A percentile compares a stretch with the other conserved stretches of the same genome.
These are phyloP conservation scores for Phengaris arion DNA, from an alignment of 2,888 invertebrate species.

Conservation along the genomic window DNA sequence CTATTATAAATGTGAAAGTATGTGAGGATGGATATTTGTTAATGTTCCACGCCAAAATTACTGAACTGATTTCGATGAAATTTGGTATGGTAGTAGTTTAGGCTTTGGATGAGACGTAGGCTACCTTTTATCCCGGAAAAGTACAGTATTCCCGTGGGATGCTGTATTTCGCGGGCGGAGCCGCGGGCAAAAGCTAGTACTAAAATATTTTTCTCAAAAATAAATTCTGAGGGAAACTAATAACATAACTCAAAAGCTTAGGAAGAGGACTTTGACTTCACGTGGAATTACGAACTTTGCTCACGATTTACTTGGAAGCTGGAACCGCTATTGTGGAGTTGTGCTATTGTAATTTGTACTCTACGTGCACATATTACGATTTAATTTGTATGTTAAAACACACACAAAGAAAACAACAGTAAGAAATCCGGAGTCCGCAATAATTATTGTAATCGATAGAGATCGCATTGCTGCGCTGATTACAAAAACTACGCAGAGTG, in stretches of 20 bases:
- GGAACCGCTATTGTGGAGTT: background rate
- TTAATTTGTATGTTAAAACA: background rate
- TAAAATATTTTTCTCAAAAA: background rate
- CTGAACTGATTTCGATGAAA: too few species aligned
- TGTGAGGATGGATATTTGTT: too few species aligned
- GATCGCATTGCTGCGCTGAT: conserved; percentile 36
- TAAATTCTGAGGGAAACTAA: conserved; percentile 6
- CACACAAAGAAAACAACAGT: background rate
- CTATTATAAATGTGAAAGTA: too few species aligned
- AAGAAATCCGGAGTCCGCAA: background rate
- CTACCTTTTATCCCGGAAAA: too few species aligned
- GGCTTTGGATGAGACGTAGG: too few species aligned
- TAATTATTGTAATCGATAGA: conserved; percentile 31
- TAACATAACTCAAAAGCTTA: conserved; percentile 6
- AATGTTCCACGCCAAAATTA: too few species aligned
- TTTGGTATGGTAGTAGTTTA: too few species aligned
- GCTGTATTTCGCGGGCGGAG: background rate
- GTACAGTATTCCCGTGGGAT: background rate
- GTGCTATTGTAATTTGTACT: background rate
- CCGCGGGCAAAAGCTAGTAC: too few species aligned
- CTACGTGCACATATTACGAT: background rate
- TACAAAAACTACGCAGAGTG: conserved; percentile 34
- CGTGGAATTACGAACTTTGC: background rate
- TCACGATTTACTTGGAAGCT: background rate
- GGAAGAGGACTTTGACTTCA: background rate